Percentiles rank a stretch among this genome's conserved stretches.
These are phyloP conservation scores for Agrochola macilenta DNA, from an alignment of 2,888 invertebrate genomes.

Conservation along the genomic window DNA sequence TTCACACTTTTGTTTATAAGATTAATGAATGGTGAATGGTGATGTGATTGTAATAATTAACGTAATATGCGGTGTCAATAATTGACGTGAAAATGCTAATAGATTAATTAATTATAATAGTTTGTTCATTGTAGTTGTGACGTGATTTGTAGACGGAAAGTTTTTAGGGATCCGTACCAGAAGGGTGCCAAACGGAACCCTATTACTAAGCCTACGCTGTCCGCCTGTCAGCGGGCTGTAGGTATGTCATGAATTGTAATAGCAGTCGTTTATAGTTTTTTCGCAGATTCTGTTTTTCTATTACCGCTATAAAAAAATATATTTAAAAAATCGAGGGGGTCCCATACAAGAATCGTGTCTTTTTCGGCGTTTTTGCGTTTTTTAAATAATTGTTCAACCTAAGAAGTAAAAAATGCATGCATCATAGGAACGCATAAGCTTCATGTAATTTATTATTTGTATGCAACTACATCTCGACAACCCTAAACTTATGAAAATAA, in stretches of 20 bases:
- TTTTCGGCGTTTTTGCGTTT: too few relatives aligned
- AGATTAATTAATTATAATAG: constrained; percentile 2
- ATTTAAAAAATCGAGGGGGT: too few relatives aligned
- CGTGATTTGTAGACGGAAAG: neutral
- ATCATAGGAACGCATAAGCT: neutral
- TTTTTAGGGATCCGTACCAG: neutral
- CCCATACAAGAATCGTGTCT: too few relatives aligned
- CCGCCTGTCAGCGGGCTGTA: too few relatives aligned
- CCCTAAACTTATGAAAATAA: constrained; percentile 9
- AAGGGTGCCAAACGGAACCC: too few relatives aligned
- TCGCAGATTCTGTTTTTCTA: too few relatives aligned
- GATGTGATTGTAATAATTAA: constrained; percentile 56
- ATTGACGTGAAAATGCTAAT: constrained; percentile 23
- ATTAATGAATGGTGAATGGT: constrained; percentile 51
- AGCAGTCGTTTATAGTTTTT: too few relatives aligned
- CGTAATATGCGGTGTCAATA: constrained; percentile 22
- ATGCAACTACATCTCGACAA: neutral
- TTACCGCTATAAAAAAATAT: too few relatives aligned
- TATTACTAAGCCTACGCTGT: too few relatives aligned
- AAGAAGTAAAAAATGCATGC: neutral
- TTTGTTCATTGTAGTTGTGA: constrained; percentile 4
- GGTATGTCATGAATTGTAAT: too few relatives aligned
- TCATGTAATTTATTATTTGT: too few relatives aligned
- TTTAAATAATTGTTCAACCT: neutral
- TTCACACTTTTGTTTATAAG: constrained; percentile 51